Evolutionary conservation across 2,113 vertebrate genomes (phyloP).

Genomic region (Sturnira hondurensis): DNA sequence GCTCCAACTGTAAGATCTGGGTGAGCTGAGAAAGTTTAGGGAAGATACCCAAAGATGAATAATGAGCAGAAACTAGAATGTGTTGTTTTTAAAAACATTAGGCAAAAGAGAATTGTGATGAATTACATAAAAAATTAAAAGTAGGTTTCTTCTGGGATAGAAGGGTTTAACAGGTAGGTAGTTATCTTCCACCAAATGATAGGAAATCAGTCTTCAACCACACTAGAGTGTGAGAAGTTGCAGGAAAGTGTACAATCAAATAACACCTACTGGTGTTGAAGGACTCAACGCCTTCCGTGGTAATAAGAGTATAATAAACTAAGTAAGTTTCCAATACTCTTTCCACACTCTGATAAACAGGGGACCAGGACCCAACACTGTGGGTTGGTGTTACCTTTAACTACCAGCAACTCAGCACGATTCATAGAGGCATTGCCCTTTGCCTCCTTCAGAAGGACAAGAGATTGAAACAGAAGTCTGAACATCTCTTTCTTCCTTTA

Average conservation of each 20-base stretch:
- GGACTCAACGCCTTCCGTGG: not conserved
- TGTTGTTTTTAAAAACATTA: not conserved
- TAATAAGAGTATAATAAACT: not conserved
- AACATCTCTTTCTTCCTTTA: not conserved
- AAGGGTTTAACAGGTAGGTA: not conserved
- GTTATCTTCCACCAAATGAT: not conserved
- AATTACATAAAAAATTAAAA: not conserved
- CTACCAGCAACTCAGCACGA: not conserved
- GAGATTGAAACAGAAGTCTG: not conserved
- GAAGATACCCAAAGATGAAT: not conserved
- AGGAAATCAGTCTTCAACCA: not conserved
- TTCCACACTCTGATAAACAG: not conserved
- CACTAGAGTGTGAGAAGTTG: not conserved
- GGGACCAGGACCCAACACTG: not conserved
- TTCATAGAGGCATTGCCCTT: not conserved
- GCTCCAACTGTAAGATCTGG: not conserved
- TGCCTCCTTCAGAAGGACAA: not conserved
- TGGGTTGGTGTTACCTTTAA: not conserved
- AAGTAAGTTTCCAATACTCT: rapidly evolving
- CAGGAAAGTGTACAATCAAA: not conserved
- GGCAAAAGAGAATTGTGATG: not conserved
- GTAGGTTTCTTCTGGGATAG: not conserved
- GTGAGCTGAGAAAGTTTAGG: not conserved
- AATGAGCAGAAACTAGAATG: not conserved
- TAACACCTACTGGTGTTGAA: not conserved